Conservation (phyloP, 2,888 invertebrate genomes). For the Polymixis lichenea region DNA sequence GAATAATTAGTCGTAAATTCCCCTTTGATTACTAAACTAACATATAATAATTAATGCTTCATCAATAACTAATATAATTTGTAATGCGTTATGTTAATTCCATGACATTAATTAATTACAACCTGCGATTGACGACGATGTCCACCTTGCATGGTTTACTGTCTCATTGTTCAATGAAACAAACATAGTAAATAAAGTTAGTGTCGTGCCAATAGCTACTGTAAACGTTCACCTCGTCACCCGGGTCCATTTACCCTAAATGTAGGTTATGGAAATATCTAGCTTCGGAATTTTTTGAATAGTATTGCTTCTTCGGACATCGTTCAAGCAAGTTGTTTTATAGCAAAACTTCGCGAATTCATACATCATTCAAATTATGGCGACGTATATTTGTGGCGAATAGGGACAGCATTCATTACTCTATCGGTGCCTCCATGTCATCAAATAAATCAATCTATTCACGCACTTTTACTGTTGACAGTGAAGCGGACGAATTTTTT, state of each 20-base stretch:
- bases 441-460: background rate
- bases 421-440: too few relatives aligned
- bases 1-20: conserved; percentile 29
- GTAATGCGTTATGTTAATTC: conserved; percentile 25
- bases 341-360: background rate
- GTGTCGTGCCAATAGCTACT: conserved; percentile 29
- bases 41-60: conserved; percentile 13
- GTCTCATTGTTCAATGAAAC: conserved; percentile 46
- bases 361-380: background rate
- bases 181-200: conserved; percentile 42
- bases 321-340: background rate
- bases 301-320: too few relatives aligned
- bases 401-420: background rate
- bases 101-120: conserved; percentile 23
- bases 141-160: conserved; percentile 48
- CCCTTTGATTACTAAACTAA: conserved; percentile 26
- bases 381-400: background rate
- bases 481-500: too few relatives aligned
- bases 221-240: conserved; percentile 27
- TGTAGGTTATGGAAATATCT: background rate
- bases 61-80: conserved; percentile 28
- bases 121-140: conserved; percentile 10
- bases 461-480: too few relatives aligned
- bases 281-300: background rate
- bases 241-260: background rate